phyloP scores from a whole-genome alignment of 2,797 vertebrate genomes.

The Diceros bicornis region DNA sequence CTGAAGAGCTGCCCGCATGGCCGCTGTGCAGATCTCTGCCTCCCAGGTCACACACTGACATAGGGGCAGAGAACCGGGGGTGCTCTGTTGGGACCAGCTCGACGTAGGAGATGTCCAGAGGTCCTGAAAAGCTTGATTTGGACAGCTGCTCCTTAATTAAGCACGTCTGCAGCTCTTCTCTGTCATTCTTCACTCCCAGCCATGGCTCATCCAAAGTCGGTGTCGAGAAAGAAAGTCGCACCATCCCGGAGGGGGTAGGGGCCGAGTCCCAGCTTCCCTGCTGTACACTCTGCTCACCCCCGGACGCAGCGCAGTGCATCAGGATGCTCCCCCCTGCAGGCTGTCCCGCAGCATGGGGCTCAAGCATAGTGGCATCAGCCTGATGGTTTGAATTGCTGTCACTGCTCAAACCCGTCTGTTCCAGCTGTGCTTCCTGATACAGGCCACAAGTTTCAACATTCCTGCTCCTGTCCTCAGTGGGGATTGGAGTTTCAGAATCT shows the following conservation, averaged over 20 bases:
- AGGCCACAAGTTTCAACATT: fast-evolving
- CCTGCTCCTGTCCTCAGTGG: neutral
- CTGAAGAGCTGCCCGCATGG: slow-evolving; percentile 59
- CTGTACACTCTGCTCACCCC: neutral
- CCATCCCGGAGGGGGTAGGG: neutral
- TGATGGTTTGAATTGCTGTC: fast-evolving
- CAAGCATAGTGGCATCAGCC: neutral
- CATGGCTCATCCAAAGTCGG: slow-evolving; percentile 79
- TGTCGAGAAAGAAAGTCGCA: slow-evolving; percentile 70
- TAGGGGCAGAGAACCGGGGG: neutral
- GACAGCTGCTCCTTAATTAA: slow-evolving; percentile 54
- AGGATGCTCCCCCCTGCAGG: neutral
- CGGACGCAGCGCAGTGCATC: neutral
- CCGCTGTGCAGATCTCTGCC: neutral
- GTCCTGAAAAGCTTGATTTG: neutral
- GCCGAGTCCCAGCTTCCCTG: fast-evolving
- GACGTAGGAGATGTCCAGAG: slow-evolving; percentile 85
- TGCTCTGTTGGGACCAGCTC: slow-evolving; percentile 62
- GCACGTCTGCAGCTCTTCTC: slow-evolving; percentile 51
- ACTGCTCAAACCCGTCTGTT: neutral
- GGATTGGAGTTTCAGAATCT: neutral
- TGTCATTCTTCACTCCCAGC: neutral
- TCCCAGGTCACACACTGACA: neutral
- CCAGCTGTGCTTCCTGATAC: neutral
- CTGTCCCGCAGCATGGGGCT: neutral